A percentile compares a stretch with the other conserved stretches of the same genome.
phyloP scores from a whole-genome alignment of 2,797 vertebrate species.

The Petrocephalus schoutedeni region DNA sequence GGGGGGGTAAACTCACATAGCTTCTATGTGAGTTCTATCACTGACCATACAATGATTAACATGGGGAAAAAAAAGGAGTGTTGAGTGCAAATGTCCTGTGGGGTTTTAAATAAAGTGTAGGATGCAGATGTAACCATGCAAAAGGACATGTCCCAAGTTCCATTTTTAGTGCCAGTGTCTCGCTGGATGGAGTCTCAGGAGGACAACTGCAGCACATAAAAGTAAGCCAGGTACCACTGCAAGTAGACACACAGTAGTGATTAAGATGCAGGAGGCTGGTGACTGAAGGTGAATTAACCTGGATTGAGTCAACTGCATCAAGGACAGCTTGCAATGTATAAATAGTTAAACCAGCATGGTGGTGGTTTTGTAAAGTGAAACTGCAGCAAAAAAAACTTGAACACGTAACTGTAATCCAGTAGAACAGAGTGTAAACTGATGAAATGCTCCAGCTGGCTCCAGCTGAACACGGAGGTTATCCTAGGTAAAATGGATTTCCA shows the following conservation, averaged over 20 bases:
- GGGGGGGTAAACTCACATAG: not conserved
- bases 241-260: not conserved
- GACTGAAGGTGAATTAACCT: not conserved
- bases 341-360: not conserved
- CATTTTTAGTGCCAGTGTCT: not conserved
- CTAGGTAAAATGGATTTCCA: not conserved
- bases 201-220: not conserved
- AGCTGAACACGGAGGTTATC: not conserved
- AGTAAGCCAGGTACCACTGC: not conserved
- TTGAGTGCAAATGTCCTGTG: not conserved
- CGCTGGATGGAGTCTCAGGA: not conserved
- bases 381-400: not conserved
- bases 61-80: not conserved
- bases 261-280: not conserved
- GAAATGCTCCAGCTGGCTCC: not conserved
- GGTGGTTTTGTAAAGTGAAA: not conserved
- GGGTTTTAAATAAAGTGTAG: not conserved
- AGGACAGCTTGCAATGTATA: not conserved
- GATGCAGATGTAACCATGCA: not conserved
- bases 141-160: not conserved
- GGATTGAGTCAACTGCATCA: not conserved
- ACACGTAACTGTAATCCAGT: not conserved
- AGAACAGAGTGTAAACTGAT: not conserved
- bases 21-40: not conserved
- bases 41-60: not conserved